Base-by-base conservation (phyloP, 2,888 invertebrate genomes). In the Eilema caniola region DNA sequence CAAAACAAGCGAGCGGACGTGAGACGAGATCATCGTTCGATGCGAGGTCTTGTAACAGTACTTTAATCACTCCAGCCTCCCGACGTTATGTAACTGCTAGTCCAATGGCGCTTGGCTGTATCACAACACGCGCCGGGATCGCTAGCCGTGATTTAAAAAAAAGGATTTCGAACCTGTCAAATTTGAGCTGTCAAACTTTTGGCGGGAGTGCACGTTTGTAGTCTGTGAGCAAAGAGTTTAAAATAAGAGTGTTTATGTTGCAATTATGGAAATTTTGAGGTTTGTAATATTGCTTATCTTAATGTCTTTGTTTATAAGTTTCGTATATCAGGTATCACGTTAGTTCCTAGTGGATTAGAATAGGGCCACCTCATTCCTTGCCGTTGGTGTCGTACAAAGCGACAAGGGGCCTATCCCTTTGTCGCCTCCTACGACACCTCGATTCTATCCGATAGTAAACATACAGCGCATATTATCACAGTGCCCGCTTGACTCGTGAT, bases 31-130 rank as follows among this genome's bases (percentile, higher is more conserved):
- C 95, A 95, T 95, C 95, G 95, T 83, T 90, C 87, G 85, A 82
- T 65, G 86, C 91, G 94, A 93, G 95, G 94, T 92, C 94, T 94
- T 88, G 84, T 95, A 95, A 95, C 95, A 92, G 95, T 95, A 95
- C 91, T 91, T 88, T 89, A 87, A 91, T 90, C 89, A 88, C 81
- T 82, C 78, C 90, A 90, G 90, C 87, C 90, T 93, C 90, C 91
- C 89, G 85, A 79, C 89, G 87, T 95, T 94, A 95, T 88, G 93
- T 90, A 94, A 95, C 90, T 85, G 83, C 89, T 93, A 95, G 95
- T 95, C 92, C 92, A 90, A 88, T 79, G 81, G 86, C 88, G 90
- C 87, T 89, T 83, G 90, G 87, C 92, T 84, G 79, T 87, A 86
- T 83, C 86, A 87, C 84, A 87, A 83, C 88, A 91, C 92, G 91